Conservation (phyloP, 2,888 invertebrate species). For the Didymodactylos carnosus region DNA sequence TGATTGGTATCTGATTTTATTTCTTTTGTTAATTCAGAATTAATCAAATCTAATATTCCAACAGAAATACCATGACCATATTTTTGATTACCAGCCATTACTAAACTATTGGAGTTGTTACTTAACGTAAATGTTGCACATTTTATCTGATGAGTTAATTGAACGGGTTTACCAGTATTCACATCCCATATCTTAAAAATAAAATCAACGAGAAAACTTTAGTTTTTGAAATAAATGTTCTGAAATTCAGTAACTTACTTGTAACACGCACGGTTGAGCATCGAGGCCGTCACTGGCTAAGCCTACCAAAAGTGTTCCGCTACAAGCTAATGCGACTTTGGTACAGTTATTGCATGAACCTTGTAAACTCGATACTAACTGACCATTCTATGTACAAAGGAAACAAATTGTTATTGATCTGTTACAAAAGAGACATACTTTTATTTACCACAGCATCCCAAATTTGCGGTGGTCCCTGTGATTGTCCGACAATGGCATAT, state of each 20-base stretch:
- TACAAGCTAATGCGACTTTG: slow-evolving; percentile 11
- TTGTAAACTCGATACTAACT: slow-evolving; percentile 3
- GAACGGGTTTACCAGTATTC: slow-evolving; percentile 8
- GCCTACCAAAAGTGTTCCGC: slow-evolving; percentile 10
- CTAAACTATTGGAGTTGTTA: slow-evolving; percentile 9
- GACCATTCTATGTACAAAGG: neutral
- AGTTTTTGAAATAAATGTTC: neutral
- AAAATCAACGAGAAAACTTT: neutral
- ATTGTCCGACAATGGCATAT: slow-evolving; percentile 13
- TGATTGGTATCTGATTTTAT: slow-evolving; percentile 11
- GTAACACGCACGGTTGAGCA: neutral
- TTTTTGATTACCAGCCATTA: slow-evolving; percentile 15
- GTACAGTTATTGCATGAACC: slow-evolving; percentile 2
- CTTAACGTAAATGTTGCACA: slow-evolving; percentile 11
- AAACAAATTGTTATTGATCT: neutral
- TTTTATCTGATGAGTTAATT: slow-evolving; percentile 15
- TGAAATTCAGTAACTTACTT: neutral
- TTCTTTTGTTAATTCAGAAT: slow-evolving; percentile 13
- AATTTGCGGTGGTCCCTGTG: slow-evolving; percentile 13
- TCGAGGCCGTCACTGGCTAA: slow-evolving; percentile 8
- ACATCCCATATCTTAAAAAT: slow-evolving; percentile 11
- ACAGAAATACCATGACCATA: slow-evolving; percentile 13
- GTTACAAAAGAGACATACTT: neutral
- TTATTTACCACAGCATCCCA: slow-evolving; percentile 10
- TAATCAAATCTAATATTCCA: slow-evolving; percentile 10